A percentile compares a stretch with the other conserved stretches of the same genome.
Evolutionary conservation across 2,797 vertebrate species (phyloP).

Genomic region (Mallotus villosus): DNA sequence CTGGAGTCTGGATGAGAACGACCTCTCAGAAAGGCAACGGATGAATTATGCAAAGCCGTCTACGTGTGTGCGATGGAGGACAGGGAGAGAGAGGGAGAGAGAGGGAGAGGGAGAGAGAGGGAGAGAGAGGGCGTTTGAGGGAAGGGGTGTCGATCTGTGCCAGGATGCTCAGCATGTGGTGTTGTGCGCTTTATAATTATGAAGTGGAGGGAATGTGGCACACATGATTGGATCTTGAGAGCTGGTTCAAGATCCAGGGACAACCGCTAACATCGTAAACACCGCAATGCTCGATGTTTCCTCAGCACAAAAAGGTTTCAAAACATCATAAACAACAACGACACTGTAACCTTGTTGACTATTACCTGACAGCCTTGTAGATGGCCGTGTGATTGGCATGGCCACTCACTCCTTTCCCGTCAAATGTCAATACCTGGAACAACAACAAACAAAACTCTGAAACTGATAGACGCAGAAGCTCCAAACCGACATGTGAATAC

Average conservation of each 20-base stretch:
- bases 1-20: slow-evolving; percentile 58
- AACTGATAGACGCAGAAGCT: slow-evolving; percentile 5
- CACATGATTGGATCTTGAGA: slow-evolving; percentile 24
- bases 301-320: slow-evolving; percentile 17
- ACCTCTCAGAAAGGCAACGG: slow-evolving; percentile 67
- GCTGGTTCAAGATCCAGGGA: not conserved
- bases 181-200: slow-evolving; percentile 43
- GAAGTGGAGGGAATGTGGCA: slow-evolving; percentile 13
- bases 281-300: slow-evolving; percentile 5
- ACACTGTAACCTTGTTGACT: not conserved
- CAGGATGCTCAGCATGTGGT: slow-evolving; percentile 49
- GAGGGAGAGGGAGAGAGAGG: not conserved
- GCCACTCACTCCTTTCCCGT: slow-evolving; percentile 88
- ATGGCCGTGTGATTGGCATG: slow-evolving; percentile 89
- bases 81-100: not conserved
- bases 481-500: slow-evolving; percentile 44
- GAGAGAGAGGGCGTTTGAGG: not conserved
- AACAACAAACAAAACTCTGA: slow-evolving; percentile 43
- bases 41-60: slow-evolving; percentile 59
- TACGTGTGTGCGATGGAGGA: slow-evolving; percentile 24
- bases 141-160: slow-evolving; percentile 40
- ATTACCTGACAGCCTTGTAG: slow-evolving; percentile 77
- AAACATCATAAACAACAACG: not conserved
- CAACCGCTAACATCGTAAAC: slow-evolving; percentile 19
- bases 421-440: slow-evolving; percentile 93